Evolutionary conservation across 2,888 invertebrate genomes (phyloP).

Genomic region (Drosophila robusta): DNA sequence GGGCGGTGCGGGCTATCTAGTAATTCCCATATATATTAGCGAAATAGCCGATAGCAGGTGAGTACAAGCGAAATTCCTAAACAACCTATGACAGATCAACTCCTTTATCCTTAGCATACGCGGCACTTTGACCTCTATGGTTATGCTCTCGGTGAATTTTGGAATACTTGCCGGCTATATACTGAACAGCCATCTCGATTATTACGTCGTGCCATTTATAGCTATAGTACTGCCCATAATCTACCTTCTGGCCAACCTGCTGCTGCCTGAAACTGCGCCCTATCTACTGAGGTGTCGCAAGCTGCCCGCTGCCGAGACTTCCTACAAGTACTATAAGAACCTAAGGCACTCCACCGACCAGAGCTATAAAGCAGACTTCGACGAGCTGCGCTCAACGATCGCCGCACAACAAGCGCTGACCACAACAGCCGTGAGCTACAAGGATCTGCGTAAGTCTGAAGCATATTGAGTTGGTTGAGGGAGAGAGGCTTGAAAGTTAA

Average conservation of each 20-base stretch:
- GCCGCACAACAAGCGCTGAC: constrained; percentile 35
- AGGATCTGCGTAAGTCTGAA: constrained; percentile 76
- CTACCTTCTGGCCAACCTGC: constrained; percentile 64
- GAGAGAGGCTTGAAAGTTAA: too few relatives aligned
- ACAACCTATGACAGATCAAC: not conserved
- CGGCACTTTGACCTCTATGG: constrained; percentile 79
- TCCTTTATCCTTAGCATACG: constrained; percentile 71
- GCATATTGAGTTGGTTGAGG: too few relatives aligned
- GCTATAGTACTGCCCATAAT: constrained; percentile 73
- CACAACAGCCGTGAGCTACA: constrained; percentile 35
- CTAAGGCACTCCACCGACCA: constrained; percentile 22
- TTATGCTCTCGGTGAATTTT: constrained; percentile 78
- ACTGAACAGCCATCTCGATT: constrained; percentile 76
- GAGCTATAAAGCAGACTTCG: constrained; percentile 56
- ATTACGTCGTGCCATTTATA: constrained; percentile 76
- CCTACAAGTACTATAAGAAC: constrained; percentile 80
- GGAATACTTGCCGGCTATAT: constrained; percentile 81
- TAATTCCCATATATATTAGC: constrained; percentile 82
- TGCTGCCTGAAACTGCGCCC: constrained; percentile 82
- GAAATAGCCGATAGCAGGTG: constrained; percentile 81
- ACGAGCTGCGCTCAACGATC: constrained; percentile 67
- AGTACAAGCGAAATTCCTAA: constrained; percentile 39
- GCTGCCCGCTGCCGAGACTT: constrained; percentile 67
- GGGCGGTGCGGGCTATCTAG: constrained; percentile 81
- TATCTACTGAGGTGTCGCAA: constrained; percentile 67